Evolutionary conservation across 2,113 vertebrate species (phyloP).

Genomic region (Gopherus flavomarginatus): DNA sequence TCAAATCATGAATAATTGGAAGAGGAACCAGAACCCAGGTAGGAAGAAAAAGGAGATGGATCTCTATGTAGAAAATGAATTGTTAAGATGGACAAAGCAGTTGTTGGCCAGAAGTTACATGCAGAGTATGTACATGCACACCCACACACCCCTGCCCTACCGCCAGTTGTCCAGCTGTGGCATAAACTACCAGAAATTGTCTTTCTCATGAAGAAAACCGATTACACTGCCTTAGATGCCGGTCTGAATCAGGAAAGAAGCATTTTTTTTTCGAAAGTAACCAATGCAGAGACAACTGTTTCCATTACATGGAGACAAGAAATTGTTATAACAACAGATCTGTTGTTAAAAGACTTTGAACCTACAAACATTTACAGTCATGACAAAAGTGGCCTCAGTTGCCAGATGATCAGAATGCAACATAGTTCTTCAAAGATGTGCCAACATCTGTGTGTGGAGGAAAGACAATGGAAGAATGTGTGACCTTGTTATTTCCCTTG

Average conservation of each 20-base stretch:
- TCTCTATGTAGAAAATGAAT: background rate
- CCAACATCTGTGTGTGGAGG: background rate
- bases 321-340: background rate
- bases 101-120: background rate
- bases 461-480: accelerated
- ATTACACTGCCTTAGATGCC: background rate
- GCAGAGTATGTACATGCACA: accelerated
- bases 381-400: accelerated
- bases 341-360: background rate
- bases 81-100: accelerated
- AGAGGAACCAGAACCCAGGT: conserved; percentile 19
- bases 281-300: background rate
- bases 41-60: background rate
- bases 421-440: accelerated
- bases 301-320: background rate
- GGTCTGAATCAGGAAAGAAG: background rate
- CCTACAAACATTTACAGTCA: accelerated
- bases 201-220: background rate
- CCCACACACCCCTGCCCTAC: accelerated
- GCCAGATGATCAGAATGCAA: background rate
- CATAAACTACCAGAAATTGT: accelerated
- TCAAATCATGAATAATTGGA: background rate
- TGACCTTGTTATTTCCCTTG: background rate
- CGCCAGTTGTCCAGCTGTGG: accelerated
- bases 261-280: background rate